Evolutionary conservation across 2,888 invertebrate species (phyloP).

Genomic region (Gisinianus flammeolus): DNA sequence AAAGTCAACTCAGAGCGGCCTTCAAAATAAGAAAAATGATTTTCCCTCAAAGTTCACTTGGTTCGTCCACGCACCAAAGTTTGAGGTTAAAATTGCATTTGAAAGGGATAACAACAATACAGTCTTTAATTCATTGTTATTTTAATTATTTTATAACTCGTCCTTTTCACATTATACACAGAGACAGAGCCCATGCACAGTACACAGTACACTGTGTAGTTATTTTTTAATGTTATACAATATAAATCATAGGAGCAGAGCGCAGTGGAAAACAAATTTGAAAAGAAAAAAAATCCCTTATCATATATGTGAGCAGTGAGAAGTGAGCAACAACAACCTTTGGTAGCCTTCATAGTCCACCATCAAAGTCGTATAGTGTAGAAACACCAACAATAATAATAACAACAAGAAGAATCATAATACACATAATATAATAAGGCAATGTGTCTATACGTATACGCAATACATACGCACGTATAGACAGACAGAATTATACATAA

Average conservation of each 20-base stretch:
- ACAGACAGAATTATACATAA: background rate
- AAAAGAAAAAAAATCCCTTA: no score
- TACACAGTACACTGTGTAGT: background rate
- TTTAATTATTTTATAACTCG: background rate
- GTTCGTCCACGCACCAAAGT: background rate
- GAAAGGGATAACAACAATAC: background rate
- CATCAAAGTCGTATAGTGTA: background rate
- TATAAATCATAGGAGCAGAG: background rate
- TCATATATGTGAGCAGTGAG: background rate
- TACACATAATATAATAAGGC: background rate
- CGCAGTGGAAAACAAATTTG: background rate
- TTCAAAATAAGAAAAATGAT: background rate
- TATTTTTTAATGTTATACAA: background rate
- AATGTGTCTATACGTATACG: background rate
- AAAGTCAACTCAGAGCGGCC: no score
- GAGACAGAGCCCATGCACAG: background rate
- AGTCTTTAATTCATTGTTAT: background rate
- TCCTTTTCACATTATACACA: background rate
- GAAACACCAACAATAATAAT: background rate
- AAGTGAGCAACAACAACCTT: background rate
- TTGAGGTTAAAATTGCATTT: constrained; percentile 12
- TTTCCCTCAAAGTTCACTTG: constrained; percentile 6
- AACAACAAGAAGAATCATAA: background rate
- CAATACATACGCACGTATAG: background rate
- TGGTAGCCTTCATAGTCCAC: background rate